Conservation (phyloP, 2,797 vertebrate species). For the Xerus rutilus region DNA sequence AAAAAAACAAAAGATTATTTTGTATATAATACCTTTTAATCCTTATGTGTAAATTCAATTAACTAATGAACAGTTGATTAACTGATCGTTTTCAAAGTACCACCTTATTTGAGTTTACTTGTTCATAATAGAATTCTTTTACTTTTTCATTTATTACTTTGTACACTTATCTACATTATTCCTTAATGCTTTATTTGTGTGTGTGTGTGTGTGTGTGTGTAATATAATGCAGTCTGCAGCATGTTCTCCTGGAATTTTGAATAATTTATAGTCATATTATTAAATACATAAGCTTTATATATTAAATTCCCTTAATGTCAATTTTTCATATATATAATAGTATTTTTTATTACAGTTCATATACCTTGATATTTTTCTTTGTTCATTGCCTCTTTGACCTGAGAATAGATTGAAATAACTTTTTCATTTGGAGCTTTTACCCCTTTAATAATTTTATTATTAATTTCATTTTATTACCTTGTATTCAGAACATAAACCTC, state of each 20-base stretch:
- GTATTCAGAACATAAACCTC: neutral
- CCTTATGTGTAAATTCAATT: neutral
- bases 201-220: neutral
- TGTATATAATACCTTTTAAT: neutral
- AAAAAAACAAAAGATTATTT: slow-evolving; percentile 4
- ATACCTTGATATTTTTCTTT: neutral
- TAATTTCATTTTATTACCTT: neutral
- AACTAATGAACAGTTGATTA: neutral
- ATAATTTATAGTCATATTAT: neutral
- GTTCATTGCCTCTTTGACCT: neutral
- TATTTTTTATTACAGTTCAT: neutral
- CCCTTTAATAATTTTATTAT: neutral
- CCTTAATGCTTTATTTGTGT: neutral
- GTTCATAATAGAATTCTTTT: neutral
- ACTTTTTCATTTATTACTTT: neutral
- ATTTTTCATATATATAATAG: neutral
- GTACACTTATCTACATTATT: neutral
- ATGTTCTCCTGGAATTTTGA: neutral
- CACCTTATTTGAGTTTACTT: neutral
- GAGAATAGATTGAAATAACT: neutral
- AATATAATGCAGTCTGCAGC: neutral
- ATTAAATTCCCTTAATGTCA: neutral
- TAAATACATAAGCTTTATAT: neutral
- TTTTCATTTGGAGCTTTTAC: neutral
- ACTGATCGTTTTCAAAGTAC: neutral